phyloP scores from a whole-genome alignment of 2,888 invertebrate genomes.

The Papilio protenor region DNA sequence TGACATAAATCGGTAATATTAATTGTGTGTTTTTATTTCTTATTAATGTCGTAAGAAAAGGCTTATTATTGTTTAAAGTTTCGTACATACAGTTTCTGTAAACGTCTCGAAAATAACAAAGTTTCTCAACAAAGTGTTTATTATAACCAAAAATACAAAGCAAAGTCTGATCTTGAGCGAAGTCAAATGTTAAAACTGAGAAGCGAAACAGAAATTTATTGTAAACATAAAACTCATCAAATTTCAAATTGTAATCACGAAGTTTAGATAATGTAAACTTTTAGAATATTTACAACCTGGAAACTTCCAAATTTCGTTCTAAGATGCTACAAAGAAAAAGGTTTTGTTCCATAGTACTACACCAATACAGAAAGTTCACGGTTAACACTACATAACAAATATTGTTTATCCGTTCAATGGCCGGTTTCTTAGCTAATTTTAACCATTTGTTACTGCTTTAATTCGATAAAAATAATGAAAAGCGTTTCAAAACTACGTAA shows the following conservation, averaged over 20 bases:
- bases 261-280: conserved; percentile 38
- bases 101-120: conserved; percentile 13
- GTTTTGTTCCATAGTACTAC: neutral
- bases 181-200: conserved; percentile 36
- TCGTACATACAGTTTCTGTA: conserved; percentile 2
- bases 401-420: neutral
- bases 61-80: neutral
- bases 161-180: conserved; percentile 40
- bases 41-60: neutral
- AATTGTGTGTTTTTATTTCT: too few species aligned
- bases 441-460: too few species aligned
- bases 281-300: conserved; percentile 22
- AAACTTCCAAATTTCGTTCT: conserved; percentile 7
- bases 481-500: too few species aligned
- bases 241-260: conserved; percentile 41
- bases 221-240: conserved; percentile 41
- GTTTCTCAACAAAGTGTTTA: conserved; percentile 39
- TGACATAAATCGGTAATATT: too few species aligned
- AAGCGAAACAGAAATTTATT: conserved; percentile 37
- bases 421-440: too few species aligned
- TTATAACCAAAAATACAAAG: conserved; percentile 40
- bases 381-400: neutral
- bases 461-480: too few species aligned
- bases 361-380: neutral
- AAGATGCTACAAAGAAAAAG: conserved; percentile 1